These are phyloP conservation scores for Pheosia gnoma DNA, from an alignment of 2,888 invertebrate genomes.

Conservation along the genomic window DNA sequence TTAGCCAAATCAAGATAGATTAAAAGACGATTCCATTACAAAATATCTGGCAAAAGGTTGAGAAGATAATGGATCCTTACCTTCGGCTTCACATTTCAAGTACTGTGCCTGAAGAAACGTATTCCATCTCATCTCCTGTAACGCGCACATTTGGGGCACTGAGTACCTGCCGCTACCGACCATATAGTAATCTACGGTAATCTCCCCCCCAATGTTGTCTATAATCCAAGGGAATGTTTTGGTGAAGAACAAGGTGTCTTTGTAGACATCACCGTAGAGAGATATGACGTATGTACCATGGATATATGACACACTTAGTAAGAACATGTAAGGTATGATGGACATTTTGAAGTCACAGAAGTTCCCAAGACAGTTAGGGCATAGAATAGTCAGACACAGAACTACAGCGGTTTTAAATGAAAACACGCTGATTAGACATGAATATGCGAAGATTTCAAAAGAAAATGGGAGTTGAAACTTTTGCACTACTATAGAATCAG, in stretches of 20 bases:
- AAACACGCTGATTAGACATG: too few species aligned
- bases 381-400: too few species aligned
- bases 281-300: constrained; percentile 4
- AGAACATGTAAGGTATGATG: background rate
- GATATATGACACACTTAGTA: background rate
- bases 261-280: constrained; percentile 46
- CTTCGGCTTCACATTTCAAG: constrained; percentile 60
- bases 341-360: too few species aligned
- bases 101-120: constrained; percentile 59
- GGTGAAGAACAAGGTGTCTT: constrained; percentile 45
- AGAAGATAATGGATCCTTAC: constrained; percentile 27
- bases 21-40: too few species aligned
- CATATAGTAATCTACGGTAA: constrained; percentile 49
- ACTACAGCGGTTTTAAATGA: too few species aligned
- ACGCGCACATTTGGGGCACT: constrained; percentile 59
- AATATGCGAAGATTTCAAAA: too few species aligned
- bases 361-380: too few species aligned
- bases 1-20: too few species aligned
- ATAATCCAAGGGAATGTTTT: constrained; percentile 56
- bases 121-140: constrained; percentile 45
- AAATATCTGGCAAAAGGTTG: background rate
- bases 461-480: too few species aligned
- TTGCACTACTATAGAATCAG: too few species aligned
- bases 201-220: constrained; percentile 60
- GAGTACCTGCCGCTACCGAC: constrained; percentile 58